Percentiles rank a stretch among this genome's conserved stretches.
Evolutionary conservation across 2,113 vertebrate species (phyloP).

Genomic region (Spizaetus ornatus): DNA sequence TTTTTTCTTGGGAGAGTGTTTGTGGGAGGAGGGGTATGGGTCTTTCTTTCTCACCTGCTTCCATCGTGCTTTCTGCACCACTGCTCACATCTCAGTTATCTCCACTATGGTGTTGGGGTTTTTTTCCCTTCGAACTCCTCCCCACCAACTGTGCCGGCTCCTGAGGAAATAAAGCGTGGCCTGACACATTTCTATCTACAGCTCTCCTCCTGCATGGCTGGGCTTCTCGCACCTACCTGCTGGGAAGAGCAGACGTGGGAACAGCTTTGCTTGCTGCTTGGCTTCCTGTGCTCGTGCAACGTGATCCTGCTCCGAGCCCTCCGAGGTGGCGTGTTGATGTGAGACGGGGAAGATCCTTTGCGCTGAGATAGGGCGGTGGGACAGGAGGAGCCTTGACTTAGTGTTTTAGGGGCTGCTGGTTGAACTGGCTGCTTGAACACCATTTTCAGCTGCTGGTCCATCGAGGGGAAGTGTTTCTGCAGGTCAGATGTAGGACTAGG

Average conservation of each 20-base stretch:
- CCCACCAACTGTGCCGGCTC: background rate
- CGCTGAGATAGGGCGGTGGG: background rate
- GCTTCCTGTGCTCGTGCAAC: background rate
- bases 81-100: background rate
- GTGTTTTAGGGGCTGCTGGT: background rate
- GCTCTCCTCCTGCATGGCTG: background rate
- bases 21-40: background rate
- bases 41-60: background rate
- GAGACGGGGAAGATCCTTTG: background rate
- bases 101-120: fast-evolving
- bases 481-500: background rate
- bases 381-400: background rate
- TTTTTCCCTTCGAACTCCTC: background rate
- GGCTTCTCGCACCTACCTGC: background rate
- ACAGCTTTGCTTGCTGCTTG: background rate
- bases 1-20: background rate
- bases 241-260: background rate
- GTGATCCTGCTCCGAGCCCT: fast-evolving
- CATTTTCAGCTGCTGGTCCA: background rate
- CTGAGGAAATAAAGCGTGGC: background rate
- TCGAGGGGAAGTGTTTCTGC: background rate
- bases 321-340: fast-evolving
- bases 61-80: background rate
- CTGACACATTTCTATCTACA: conserved; percentile 1
- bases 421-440: background rate